phyloP scores from a whole-genome alignment of 2,797 vertebrate species.

The Eupleurogrammus muticus region DNA sequence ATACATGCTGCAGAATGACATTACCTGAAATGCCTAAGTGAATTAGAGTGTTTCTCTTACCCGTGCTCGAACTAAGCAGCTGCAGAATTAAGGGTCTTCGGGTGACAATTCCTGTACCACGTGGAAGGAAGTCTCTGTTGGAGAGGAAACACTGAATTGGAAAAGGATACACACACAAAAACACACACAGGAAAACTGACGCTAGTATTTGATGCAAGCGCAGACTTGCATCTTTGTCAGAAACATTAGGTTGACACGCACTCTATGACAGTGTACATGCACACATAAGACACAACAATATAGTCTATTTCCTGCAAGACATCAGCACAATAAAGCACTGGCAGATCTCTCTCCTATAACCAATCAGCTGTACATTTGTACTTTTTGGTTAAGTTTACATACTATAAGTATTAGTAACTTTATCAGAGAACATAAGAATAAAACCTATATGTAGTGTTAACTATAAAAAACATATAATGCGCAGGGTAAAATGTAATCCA shows the following conservation, averaged over 20 bases:
- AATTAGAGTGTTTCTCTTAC: conserved; percentile 39
- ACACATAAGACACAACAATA: background rate
- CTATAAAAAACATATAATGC: conserved; percentile 10
- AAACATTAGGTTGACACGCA: conserved; percentile 25
- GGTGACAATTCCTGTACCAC: conserved; percentile 84
- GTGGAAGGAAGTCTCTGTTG: conserved; percentile 84
- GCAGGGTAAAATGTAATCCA: conserved; percentile 16
- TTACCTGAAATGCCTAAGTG: background rate
- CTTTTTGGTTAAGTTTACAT: conserved; percentile 2
- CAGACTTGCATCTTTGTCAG: conserved; percentile 24
- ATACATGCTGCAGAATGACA: background rate
- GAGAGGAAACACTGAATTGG: conserved; percentile 25
- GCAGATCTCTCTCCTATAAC: background rate
- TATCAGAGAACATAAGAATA: background rate
- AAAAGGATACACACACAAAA: background rate
- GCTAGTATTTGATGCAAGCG: conserved; percentile 6
- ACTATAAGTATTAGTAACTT: conserved; percentile 8
- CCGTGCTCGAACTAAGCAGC: conserved; percentile 72
- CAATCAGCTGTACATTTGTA: background rate
- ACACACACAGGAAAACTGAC: conserved; percentile 1
- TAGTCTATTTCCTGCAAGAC: background rate
- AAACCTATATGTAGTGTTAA: conserved; percentile 4
- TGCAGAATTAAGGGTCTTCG: conserved; percentile 85
- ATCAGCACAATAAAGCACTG: background rate
- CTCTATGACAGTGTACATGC: background rate